Base-by-base conservation (phyloP, 2,888 invertebrate species). In the Arctia plantaginis region DNA sequence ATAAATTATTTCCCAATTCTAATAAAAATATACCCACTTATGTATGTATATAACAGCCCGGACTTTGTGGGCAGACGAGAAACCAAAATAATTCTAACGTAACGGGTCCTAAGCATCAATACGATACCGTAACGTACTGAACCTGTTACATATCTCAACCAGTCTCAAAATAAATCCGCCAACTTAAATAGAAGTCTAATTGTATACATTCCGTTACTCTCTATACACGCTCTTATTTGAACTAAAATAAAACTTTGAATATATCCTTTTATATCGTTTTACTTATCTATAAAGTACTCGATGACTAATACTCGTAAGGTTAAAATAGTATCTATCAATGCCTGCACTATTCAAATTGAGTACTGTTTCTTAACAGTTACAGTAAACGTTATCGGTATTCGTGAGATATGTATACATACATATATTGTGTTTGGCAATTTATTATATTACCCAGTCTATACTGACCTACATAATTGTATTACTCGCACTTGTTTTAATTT, bases 51-150 rank as follows among this genome's bases (percentile, higher is more conserved):
- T 15, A 18, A 62, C 18, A 81, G 72, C 74, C 64, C 51, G 13
- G 44, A 73, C 59, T 69, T 75, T 74, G 12, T 68, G 67, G 76
- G 74, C 74, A 72, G 71, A 79, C 74, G 71, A 72, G 72, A 77
- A 59, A 62, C 76, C 78, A 76, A 79, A 86, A 83, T 86, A 79
- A 84, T 87, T 82, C 70, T 76, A 82, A 83, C 71, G 80, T 87
- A 87, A 86, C 88, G 87, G 87, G 66, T 66, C 65, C 70, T 72
- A 65, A 70, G 59, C 77, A 77, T 75, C 80, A 78, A 80, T 80
- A 75, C 77, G 80, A 85, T 88, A 88, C 89, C 87, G 89, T 88
- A 89, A 87, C 81, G 78, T 79, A 82, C 78, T 82, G 79, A 81
- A 88, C 84, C 85, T 82, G 86, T 84, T 88, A 77, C 77, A 80